Evolutionary conservation across 2,113 vertebrate species (phyloP), one percentile per base, ranked within the genome.

Genomic region (Xenopus laevis): DNA sequence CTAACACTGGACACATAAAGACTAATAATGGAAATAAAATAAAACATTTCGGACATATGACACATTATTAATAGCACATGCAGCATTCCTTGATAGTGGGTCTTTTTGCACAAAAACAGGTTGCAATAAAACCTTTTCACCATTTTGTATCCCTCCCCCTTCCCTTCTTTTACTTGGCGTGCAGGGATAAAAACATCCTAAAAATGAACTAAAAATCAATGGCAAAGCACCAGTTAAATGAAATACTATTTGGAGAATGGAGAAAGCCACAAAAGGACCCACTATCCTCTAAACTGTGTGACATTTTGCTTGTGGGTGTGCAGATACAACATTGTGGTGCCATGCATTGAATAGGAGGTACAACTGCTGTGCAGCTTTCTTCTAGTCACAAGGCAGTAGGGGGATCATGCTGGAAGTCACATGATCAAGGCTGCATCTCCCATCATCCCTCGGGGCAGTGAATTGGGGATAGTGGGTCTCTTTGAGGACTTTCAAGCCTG

Each of bases 401-500:
- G 88, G 30, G 91, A 92, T 92, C 92, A 93, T 94, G 92, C 90
- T 93, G 93, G 92, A 91, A 93, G 93, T 82, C 93, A 92, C 94
- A 95, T 94, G 93, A 94, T 94, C 94, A 94, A 87, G 93, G 92
- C 90, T 93, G 92, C 93, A 94, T 94, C 93, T 95, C 93, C 94
- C 94, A 92, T 93, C 94, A 93, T 94, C 93, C 94, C 93, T 93
- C 93, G 91, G 94, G 93, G 90, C 91, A 94, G 91, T 92, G 93
- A 89, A 93, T 94, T 92, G 95, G 95, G 73, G 95, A 96, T 96
- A 99, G 96, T 98, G 97, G 96, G 97, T 99, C 97, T 98, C 97
- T 99, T 98, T 99, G 96, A 98, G 97, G 95, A 97, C 97, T 98
- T 99, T 98, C 96, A 98, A 96, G 97, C 95, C 94, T 95, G 95